These are phyloP conservation scores for Hapalemur alaotrensis DNA, from an alignment of 2,797 vertebrate species.

Conservation along the genomic window DNA sequence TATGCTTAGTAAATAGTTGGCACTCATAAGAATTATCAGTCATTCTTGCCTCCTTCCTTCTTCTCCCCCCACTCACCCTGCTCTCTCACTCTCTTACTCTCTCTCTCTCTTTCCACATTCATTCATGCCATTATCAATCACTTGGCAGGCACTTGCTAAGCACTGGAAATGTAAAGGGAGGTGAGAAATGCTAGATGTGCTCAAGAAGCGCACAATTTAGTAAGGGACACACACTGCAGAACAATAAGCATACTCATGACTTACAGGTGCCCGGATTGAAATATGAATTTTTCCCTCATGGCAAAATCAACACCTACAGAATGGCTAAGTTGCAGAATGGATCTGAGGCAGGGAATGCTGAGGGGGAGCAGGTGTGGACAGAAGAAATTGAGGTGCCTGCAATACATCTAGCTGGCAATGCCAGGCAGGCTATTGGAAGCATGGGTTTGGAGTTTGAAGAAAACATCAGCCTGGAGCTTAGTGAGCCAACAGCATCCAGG, in stretches of 20 bases:
- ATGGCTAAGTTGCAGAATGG: neutral
- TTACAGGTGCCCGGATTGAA: neutral
- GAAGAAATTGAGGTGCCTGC: neutral
- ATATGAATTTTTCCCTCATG: neutral
- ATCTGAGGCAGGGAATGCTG: neutral
- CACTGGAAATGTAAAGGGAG: neutral
- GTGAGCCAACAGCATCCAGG: neutral
- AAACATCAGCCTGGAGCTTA: neutral
- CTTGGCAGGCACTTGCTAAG: neutral
- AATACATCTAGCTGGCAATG: neutral
- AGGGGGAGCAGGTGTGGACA: neutral
- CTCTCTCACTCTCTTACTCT: neutral
- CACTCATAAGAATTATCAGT: neutral
- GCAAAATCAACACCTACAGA: neutral
- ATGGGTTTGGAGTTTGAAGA: neutral
- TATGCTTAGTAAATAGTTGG: neutral
- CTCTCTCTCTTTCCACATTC: neutral
- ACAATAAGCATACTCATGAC: neutral
- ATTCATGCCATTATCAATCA: neutral
- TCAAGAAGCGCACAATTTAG: neutral
- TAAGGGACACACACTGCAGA: neutral
- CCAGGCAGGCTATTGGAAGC: neutral
- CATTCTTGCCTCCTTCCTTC: neutral
- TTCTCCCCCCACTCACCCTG: rapidly evolving
- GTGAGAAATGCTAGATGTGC: neutral